These are phyloP conservation scores for Ecdyonurus torrentis DNA, from an alignment of 2,888 invertebrate species.

Conservation along the genomic window DNA sequence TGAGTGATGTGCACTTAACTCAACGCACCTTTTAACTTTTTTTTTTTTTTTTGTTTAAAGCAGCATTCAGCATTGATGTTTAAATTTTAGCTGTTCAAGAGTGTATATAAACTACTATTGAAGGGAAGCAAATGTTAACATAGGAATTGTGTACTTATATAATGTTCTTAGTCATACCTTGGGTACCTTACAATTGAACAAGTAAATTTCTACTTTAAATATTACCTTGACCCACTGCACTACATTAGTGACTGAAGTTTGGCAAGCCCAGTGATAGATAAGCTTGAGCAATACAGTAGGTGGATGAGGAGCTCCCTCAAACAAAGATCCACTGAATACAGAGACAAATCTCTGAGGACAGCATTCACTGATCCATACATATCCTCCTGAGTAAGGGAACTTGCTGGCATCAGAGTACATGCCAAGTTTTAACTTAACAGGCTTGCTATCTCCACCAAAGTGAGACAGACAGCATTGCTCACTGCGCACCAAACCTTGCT, in stretches of 20 bases:
- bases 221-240: constrained; percentile 69
- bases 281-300: constrained; percentile 68
- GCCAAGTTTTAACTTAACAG: constrained; percentile 56
- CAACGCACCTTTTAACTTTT: too few species aligned
- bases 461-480: constrained; percentile 64
- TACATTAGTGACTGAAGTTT: constrained; percentile 76
- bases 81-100: too few species aligned
- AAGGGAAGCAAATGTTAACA: too few species aligned
- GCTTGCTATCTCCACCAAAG: constrained; percentile 19
- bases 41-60: too few species aligned
- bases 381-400: constrained; percentile 76
- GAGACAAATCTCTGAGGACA: constrained; percentile 73
- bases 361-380: constrained; percentile 81
- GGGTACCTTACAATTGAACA: too few species aligned
- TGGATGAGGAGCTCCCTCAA: constrained; percentile 70
- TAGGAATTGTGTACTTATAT: too few species aligned
- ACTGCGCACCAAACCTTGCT: constrained; percentile 62
- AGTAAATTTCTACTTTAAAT: too few species aligned
- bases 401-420: constrained; percentile 75
- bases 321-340: constrained; percentile 72
- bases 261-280: constrained; percentile 83
- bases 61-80: too few species aligned
- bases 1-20: too few species aligned
- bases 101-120: too few species aligned
- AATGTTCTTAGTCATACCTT: too few species aligned